phyloP scores from a whole-genome alignment of 2,888 invertebrate species.

The Achlya flavicornis region DNA sequence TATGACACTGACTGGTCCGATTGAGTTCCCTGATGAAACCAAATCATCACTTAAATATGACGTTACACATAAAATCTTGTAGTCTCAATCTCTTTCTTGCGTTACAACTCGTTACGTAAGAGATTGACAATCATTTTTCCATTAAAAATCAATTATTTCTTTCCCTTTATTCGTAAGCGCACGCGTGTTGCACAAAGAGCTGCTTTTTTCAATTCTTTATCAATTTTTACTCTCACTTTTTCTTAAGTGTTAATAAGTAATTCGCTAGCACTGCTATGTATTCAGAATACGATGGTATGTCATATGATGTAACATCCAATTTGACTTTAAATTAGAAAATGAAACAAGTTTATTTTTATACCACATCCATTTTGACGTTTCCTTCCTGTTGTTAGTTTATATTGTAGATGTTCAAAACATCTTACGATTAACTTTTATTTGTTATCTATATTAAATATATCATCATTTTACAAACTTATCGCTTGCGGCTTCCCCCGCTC shows the following conservation, averaged over 20 bases:
- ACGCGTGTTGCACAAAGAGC: conserved; percentile 15
- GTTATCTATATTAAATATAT: no score
- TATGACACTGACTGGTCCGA: background rate
- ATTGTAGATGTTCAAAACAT: no score
- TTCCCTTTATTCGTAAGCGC: conserved; percentile 30
- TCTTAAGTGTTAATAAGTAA: conserved; percentile 10
- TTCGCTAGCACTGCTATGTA: background rate
- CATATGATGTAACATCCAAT: background rate
- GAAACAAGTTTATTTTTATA: no score
- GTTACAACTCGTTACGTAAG: conserved; percentile 38
- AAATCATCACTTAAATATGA: background rate
- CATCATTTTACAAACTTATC: no score
- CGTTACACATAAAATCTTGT: conserved; percentile 22
- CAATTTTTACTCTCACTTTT: conserved; percentile 16
- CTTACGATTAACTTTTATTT: no score
- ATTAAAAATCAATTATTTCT: conserved; percentile 59
- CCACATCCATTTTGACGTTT: no score
- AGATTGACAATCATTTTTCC: conserved; percentile 37
- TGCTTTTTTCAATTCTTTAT: conserved; percentile 15
- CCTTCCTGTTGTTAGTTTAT: no score
- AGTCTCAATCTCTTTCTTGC: conserved; percentile 26
- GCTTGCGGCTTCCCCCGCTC: no score
- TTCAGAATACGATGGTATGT: background rate
- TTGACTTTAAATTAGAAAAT: background rate
- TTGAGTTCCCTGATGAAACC: background rate